Base-by-base conservation (phyloP, 2,888 invertebrate genomes). In the Listrodromus nycthemerus region DNA sequence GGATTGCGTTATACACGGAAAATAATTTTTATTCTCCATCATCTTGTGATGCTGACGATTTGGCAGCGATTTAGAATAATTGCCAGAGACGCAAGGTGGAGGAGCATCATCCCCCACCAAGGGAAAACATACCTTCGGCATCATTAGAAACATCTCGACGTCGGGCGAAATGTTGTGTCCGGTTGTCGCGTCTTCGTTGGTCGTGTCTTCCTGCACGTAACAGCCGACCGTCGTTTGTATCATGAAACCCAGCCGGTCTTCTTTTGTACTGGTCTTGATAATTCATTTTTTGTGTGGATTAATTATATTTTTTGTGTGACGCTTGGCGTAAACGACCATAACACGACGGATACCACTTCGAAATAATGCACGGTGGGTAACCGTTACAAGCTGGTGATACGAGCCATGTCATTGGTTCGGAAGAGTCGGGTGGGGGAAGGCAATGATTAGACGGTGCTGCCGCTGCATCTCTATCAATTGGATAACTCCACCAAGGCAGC, bases 321-420 rank as follows among this genome's bases (percentile, higher is more conserved):
- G 1, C 13, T n/a, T n/a, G 48, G 21, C 41, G 1, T 10, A 1
- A 27, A 55, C 55, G 21, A 19, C 16, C 74, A 63, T 74, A 45
- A 37, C 48, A 19, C 83, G 80, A 83, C 83, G 75, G 83, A 66
- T 61, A 75, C 75, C 30, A 66, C 37, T 83, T 85, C 27, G 74
- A 85, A 85, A 74, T 81, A 71, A 67, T 76, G 80, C 76, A 71
- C 30, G 66, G 66, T 76, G 76, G 76, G 48, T 71, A 79, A 83
- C 41, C 13, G n/a, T 16, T 52, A 45, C 41, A 45, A 45, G 4
- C 41, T 13, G 3, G 41, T 16, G 13, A 45, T 16, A 45, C 1
- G 55, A 55, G 55, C 24, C 1, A 55, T 13, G 4, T 10, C 21
- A 55, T 4, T 55, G 55, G 55, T 4, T 21, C 24, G 55, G 55